These are phyloP conservation scores for Andricus quercusramuli DNA, from an alignment of 2,888 invertebrate genomes.

Conservation along the genomic window DNA sequence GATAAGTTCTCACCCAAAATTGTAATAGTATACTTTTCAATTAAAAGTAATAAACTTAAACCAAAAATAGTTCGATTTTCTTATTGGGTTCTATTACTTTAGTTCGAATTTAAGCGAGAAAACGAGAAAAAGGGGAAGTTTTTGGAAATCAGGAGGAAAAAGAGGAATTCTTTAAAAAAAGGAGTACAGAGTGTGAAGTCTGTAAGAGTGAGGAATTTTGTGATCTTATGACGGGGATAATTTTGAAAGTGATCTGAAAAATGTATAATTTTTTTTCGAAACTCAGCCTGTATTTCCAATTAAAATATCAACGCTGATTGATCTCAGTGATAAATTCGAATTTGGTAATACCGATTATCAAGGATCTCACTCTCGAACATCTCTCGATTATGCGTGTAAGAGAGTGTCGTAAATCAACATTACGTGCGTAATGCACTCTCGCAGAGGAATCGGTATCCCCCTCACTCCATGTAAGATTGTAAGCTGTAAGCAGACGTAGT, in stretches of 20 bases:
- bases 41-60: too few relatives aligned
- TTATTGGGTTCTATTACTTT: too few relatives aligned
- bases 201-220: background rate
- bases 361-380: constrained; percentile 21
- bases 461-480: constrained; percentile 31
- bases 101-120: too few relatives aligned
- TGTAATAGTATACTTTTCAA: too few relatives aligned
- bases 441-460: constrained; percentile 47
- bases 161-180: too few relatives aligned
- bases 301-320: background rate
- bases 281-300: background rate
- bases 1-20: too few relatives aligned
- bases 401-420: constrained; percentile 43
- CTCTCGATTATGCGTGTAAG: constrained; percentile 13
- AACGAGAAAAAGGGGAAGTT: too few relatives aligned
- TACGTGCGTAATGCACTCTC: constrained; percentile 48
- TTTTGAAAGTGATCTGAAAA: too few relatives aligned
- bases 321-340: background rate
- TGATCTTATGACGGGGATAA: too few relatives aligned
- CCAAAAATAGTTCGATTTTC: too few relatives aligned
- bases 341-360: background rate
- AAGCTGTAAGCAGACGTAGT: constrained; percentile 45
- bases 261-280: background rate
- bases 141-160: too few relatives aligned
- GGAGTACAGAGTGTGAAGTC: too few relatives aligned